These are phyloP conservation scores for Holacanthella duospinosa DNA, from an alignment of 2,888 invertebrate species.

Conservation along the genomic window DNA sequence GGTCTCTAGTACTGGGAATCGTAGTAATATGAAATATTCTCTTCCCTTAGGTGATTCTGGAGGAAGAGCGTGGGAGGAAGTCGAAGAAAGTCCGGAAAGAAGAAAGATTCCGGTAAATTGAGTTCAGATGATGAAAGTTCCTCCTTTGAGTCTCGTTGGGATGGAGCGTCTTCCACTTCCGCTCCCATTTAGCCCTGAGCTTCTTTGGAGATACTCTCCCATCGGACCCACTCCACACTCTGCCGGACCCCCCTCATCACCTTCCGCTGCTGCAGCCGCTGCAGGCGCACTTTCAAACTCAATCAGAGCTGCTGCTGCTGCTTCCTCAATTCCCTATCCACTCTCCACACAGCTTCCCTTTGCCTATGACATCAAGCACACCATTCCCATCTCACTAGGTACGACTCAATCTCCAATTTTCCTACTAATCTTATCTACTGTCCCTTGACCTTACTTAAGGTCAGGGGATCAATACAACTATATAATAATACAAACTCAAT, in stretches of 20 bases:
- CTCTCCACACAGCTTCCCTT: slow-evolving; percentile 52
- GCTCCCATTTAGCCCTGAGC: slow-evolving; percentile 69
- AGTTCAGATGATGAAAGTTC: slow-evolving; percentile 39
- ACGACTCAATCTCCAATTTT: slow-evolving; percentile 31
- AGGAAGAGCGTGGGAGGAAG: background rate
- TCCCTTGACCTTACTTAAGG: too few species aligned
- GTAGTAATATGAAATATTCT: background rate
- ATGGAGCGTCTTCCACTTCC: slow-evolving; percentile 66
- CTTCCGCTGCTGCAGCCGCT: slow-evolving; percentile 36
- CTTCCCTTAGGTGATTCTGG: slow-evolving; percentile 2
- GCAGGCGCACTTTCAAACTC: slow-evolving; percentile 23
- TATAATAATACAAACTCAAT: too few species aligned
- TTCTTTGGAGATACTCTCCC: slow-evolving; percentile 73
- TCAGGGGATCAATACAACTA: too few species aligned
- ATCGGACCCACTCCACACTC: slow-evolving; percentile 48
- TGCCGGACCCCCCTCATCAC: slow-evolving; percentile 42
- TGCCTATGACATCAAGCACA: slow-evolving; percentile 71
- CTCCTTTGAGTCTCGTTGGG: slow-evolving; percentile 38
- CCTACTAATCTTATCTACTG: background rate
- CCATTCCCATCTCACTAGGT: slow-evolving; percentile 65
- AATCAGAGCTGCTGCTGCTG: slow-evolving; percentile 25
- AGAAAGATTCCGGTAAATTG: slow-evolving; percentile 2
- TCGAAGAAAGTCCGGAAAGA: slow-evolving; percentile 7
- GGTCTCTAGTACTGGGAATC: background rate
- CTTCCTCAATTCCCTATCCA: slow-evolving; percentile 40